These are phyloP conservation scores for Incurvaria masculella DNA, from an alignment of 2,888 invertebrate genomes.

Conservation along the genomic window DNA sequence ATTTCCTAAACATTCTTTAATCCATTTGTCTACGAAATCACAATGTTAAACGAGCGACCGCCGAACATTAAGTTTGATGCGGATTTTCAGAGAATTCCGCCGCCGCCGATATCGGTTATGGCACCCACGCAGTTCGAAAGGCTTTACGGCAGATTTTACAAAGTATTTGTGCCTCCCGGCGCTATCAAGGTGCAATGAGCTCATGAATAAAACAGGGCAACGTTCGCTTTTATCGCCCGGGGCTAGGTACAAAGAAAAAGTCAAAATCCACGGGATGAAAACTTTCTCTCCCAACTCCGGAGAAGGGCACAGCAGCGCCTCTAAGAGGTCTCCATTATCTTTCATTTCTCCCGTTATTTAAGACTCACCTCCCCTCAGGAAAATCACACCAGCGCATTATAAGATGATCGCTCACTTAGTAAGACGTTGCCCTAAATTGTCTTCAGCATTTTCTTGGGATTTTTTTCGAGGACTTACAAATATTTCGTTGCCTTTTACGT, in stretches of 20 bases:
- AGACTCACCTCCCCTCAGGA: constrained; percentile 42
- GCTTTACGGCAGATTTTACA: not conserved
- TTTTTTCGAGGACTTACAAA: not conserved
- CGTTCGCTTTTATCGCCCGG: constrained; percentile 6
- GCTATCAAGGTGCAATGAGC: not conserved
- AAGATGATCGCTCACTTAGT: not conserved
- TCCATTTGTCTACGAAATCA: too few relatives aligned
- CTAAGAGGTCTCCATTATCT: constrained; percentile 41
- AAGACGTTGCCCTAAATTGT: not conserved
- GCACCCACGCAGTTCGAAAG: too few relatives aligned
- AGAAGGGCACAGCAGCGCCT: not conserved
- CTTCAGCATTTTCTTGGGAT: not conserved
- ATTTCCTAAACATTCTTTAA: too few relatives aligned
- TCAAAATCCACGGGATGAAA: constrained; percentile 3
- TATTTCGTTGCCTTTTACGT: too few relatives aligned
- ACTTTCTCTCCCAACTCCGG: not conserved
- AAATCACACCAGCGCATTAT: not conserved
- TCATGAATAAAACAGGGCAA: not conserved
- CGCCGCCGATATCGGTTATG: too few relatives aligned
- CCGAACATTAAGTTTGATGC: too few relatives aligned
- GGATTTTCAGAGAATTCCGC: too few relatives aligned
- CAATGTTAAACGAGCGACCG: too few relatives aligned
- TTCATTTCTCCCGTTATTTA: constrained; percentile 54
- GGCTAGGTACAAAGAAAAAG: constrained; percentile 2
- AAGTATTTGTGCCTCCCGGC: not conserved